phyloP scores from a whole-genome alignment of 2,888 invertebrate species.

The Caenorhabditis imperialis region DNA sequence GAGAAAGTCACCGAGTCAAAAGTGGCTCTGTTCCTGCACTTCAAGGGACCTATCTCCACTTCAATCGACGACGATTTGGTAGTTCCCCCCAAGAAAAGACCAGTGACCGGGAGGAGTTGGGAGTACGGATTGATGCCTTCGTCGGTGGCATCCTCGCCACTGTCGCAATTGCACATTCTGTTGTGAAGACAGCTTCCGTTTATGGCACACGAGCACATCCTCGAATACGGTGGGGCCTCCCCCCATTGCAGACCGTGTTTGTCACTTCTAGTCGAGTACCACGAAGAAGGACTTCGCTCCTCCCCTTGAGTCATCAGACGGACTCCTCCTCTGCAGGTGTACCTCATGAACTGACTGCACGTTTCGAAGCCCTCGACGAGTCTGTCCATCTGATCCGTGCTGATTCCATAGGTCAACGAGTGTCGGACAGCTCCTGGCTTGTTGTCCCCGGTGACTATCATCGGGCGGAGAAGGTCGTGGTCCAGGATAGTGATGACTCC shows the following conservation, averaged over 20 bases:
- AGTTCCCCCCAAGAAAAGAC: slow-evolving; percentile 76
- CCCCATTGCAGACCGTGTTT: slow-evolving; percentile 74
- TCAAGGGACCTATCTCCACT: slow-evolving; percentile 72
- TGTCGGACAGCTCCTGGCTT: slow-evolving; percentile 72
- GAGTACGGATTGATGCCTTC: slow-evolving; percentile 73
- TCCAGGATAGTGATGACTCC: slow-evolving; percentile 59
- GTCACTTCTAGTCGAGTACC: slow-evolving; percentile 67
- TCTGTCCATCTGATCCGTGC: slow-evolving; percentile 67
- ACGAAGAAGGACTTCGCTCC: slow-evolving; percentile 73
- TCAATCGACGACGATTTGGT: slow-evolving; percentile 65
- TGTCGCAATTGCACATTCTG: slow-evolving; percentile 76
- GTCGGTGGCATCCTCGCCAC: slow-evolving; percentile 72
- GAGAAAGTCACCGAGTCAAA: slow-evolving; percentile 74
- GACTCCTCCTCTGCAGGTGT: slow-evolving; percentile 72
- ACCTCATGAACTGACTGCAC: slow-evolving; percentile 74
- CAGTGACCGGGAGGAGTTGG: slow-evolving; percentile 76
- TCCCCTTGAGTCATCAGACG: slow-evolving; percentile 73
- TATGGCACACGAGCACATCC: slow-evolving; percentile 76
- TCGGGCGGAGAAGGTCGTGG: slow-evolving; percentile 64
- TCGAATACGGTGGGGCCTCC: slow-evolving; percentile 74
- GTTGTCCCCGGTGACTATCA: slow-evolving; percentile 71
- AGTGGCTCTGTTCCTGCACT: slow-evolving; percentile 65
- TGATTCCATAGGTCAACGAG: slow-evolving; percentile 69
- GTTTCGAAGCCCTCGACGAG: slow-evolving; percentile 74
- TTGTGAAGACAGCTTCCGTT: slow-evolving; percentile 72